These are phyloP conservation scores for Cantharis nigra DNA, from an alignment of 2,888 invertebrate species.

Conservation along the genomic window DNA sequence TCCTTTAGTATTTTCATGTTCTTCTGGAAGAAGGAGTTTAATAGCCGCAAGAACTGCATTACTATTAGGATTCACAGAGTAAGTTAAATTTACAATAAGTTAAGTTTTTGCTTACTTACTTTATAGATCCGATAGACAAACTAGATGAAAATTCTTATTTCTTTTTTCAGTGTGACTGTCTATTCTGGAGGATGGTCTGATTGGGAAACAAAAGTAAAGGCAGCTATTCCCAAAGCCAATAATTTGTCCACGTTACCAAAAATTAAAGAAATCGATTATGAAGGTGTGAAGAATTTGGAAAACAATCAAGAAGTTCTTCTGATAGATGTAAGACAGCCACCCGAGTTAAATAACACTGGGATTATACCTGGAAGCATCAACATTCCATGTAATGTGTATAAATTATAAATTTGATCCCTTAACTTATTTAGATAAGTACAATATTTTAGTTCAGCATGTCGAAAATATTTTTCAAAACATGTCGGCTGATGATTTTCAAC, in stretches of 20 bases:
- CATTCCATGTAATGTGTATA: no score
- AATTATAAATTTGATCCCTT: no score
- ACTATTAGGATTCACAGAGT: conserved; percentile 66
- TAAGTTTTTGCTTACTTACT: no score
- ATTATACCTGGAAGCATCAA: conserved; percentile 64
- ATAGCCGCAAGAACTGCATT: conserved; percentile 64
- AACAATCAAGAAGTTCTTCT: conserved; percentile 60
- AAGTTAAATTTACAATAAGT: no score
- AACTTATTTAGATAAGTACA: no score
- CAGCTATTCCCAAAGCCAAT: no score
- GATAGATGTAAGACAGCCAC: conserved; percentile 78
- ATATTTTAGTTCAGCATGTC: no score
- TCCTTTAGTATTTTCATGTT: conserved; percentile 72
- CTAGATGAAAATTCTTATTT: background rate
- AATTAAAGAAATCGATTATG: conserved; percentile 41
- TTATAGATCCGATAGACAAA: no score
- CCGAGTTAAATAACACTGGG: conserved; percentile 72
- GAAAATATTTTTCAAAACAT: no score
- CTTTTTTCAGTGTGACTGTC: conserved; percentile 51
- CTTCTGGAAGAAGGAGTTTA: conserved; percentile 68
- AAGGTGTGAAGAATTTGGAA: conserved; percentile 57
- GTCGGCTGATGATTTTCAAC: conserved; percentile 62
- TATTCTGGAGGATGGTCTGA: conserved; percentile 58
- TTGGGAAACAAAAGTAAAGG: conserved; percentile 52
- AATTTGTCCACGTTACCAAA: background rate